These are phyloP conservation scores for Macrotis lagotis DNA, from an alignment of 2,113 vertebrate genomes.

Conservation along the genomic window DNA sequence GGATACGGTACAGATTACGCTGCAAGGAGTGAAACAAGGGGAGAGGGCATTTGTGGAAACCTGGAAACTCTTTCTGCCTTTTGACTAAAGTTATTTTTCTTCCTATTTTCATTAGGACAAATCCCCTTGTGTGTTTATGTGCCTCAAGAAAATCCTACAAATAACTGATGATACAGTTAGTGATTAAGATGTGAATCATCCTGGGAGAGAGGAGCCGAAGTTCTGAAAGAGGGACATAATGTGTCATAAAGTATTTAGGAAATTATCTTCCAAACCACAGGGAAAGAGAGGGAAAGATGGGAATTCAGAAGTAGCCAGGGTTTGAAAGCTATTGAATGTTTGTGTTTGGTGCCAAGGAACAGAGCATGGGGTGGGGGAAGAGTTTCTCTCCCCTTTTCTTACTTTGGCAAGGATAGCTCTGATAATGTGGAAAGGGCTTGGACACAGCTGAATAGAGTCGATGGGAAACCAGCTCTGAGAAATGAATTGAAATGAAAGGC, in stretches of 20 bases:
- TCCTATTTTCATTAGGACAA: constrained; percentile 67
- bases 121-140: constrained; percentile 58
- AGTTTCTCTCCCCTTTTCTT: constrained; percentile 22
- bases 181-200: constrained; percentile 69
- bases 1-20: background rate
- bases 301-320: constrained; percentile 73
- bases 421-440: constrained; percentile 45
- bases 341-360: constrained; percentile 66
- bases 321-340: constrained; percentile 77
- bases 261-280: constrained; percentile 74
- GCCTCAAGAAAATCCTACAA: constrained; percentile 67
- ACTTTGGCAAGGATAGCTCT: constrained; percentile 44
- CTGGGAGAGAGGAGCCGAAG: constrained; percentile 54
- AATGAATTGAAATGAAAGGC: constrained; percentile 46
- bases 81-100: constrained; percentile 60
- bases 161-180: constrained; percentile 63
- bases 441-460: constrained; percentile 4
- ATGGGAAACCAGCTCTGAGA: background rate
- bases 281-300: constrained; percentile 66
- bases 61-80: constrained; percentile 13
- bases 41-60: background rate
- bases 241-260: constrained; percentile 75
- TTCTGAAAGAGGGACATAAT: constrained; percentile 60
- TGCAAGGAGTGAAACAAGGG: background rate
- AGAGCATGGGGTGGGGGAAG: constrained; percentile 11